Percentiles rank a stretch among this genome's conserved stretches.
Conservation (phyloP, 2,797 vertebrate genomes). For the Vultur gryphus region DNA sequence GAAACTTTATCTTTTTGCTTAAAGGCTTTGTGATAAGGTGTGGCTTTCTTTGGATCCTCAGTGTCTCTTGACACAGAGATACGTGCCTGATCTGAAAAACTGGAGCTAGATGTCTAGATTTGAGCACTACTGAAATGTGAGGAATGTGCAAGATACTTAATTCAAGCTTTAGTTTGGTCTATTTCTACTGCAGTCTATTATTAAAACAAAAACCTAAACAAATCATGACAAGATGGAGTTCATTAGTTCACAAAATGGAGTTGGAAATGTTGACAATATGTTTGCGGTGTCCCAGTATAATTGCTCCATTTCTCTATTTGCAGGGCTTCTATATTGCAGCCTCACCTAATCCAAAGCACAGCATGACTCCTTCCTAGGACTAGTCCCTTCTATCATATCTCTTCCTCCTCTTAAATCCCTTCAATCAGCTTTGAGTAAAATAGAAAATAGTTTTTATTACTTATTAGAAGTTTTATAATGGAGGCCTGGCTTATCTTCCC, state of each 20-base stretch:
- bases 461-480: not conserved
- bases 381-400: not conserved
- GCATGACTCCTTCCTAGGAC: not conserved
- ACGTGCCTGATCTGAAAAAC: not conserved
- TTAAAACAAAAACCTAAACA: not conserved
- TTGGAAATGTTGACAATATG: not conserved
- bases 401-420: not conserved
- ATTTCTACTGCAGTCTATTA: not conserved
- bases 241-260: not conserved
- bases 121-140: not conserved
- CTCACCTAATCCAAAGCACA: constrained; percentile 4
- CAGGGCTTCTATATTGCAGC: not conserved
- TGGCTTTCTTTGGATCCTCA: not conserved
- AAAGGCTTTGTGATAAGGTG: not conserved
- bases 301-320: not conserved
- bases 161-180: not conserved
- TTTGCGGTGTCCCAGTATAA: not conserved
- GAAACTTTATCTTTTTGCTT: not conserved
- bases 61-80: not conserved
- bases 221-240: not conserved
- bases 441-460: constrained; percentile 17
- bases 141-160: not conserved
- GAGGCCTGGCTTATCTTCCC: constrained; percentile 9
- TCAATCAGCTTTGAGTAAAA: constrained; percentile 26
- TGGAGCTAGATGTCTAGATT: not conserved